These are phyloP conservation scores for Ceratina calcarata DNA, from an alignment of 1,140 invertebrate species.

Conservation along the genomic window DNA sequence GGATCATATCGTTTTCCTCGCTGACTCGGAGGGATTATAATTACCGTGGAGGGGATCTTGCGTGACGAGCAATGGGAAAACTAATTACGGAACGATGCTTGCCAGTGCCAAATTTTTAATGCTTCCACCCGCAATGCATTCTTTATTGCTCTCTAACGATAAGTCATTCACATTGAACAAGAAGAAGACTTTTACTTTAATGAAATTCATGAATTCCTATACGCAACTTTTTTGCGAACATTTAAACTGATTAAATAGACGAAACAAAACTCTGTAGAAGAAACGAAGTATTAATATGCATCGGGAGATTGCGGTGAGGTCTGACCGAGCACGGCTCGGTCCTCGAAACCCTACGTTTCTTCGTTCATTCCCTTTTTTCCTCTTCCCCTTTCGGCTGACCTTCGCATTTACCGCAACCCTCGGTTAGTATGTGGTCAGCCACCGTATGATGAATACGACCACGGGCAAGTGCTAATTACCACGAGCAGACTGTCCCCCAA, in stretches of 20 bases:
- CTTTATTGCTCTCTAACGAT: not conserved
- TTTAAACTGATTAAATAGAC: no score
- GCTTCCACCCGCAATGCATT: not conserved
- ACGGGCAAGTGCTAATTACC: constrained; percentile 30
- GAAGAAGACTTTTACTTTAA: no score
- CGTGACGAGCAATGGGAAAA: not conserved
- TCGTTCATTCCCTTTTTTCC: constrained; percentile 22
- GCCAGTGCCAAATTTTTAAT: constrained; percentile 11
- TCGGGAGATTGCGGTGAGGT: constrained; percentile 33
- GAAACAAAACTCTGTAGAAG: no score
- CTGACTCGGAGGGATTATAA: constrained; percentile 17
- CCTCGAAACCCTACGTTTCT: constrained; percentile 34
- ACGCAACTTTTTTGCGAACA: no score
- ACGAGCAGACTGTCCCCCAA: not conserved
- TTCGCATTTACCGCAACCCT: not conserved
- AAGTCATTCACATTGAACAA: no score
- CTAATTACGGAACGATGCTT: constrained; percentile 15
- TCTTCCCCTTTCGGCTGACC: constrained; percentile 4
- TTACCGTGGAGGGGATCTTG: constrained; percentile 33
- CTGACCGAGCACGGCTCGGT: constrained; percentile 48
- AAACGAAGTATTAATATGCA: constrained; percentile 49
- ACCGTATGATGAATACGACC: constrained; percentile 11
- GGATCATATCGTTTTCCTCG: constrained; percentile 14
- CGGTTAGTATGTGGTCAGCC: not conserved
- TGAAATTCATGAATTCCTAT: no score